Base-by-base conservation (phyloP, 2,113 vertebrate genomes). In the Neotoma lepida region DNA sequence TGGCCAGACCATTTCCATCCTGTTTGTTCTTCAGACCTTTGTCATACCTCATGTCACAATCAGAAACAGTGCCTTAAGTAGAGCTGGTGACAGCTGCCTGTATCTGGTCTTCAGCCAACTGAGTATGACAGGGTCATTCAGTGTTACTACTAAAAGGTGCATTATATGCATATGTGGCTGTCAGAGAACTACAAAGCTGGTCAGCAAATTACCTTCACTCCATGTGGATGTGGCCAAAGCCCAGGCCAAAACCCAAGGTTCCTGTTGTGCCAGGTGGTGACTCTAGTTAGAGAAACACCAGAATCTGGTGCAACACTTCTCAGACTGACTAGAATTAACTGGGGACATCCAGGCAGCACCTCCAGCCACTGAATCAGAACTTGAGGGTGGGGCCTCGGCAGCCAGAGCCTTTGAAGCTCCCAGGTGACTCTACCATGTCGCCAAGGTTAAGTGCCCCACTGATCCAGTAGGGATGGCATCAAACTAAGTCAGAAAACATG, bases 41-140 rank as follows among this genome's bases (percentile, higher is more conserved):
- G 28, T 93, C 44, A 41, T 82, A 86, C 68, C 68, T 90, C n/a
- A 74, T 26, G 33, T 95, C 49, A 81, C 61, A 77, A 39, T 94
- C 91, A 95, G 82, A 94, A 96, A 93, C 64, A 85, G 39, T 44
- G 9, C 33, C 26, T 63, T 63, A 63, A 63, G 39, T 78, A 94
- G 39, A 89, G 4, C 68, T 92, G 51, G 33, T 93, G 74, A 80
- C 44, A 77, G 44, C 71, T 90, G 64, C 73, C 49, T 49, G 15
- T 24, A 49, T 41, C 77, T 68, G 49, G 12, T 56, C 33, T 41
- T 51, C 33, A 89, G 77, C 61, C 30, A 18, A 30, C 76, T 66
- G 46, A 30, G 26, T 46, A 15, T 70, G 61, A 61, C 84, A 18
- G 44, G 44, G 71, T 64, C 61, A 71, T n/a, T 68, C 24, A 35